Base-by-base conservation (phyloP, 1,140 invertebrate genomes). In the Campoletis sonorensis region DNA sequence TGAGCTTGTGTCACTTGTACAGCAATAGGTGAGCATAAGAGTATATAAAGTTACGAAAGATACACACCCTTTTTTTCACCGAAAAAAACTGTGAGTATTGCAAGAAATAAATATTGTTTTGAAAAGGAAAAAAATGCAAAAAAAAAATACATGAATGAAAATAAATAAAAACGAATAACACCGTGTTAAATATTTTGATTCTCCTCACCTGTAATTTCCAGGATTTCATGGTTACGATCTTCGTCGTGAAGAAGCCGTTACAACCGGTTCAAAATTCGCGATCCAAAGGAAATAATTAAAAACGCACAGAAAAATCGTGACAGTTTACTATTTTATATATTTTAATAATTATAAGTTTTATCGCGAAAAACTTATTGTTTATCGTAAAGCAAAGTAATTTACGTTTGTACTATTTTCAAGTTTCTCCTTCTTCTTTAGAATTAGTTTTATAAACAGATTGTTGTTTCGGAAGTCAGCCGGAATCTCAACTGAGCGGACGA, bases 401-500 rank as follows among this genome's bases (percentile, higher is more conserved):
- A 54, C 16, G 51, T n/a, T 54, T n/a, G 16, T 54, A 21, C 61
- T 27, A 64, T 23, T 18, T 30, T 67, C 1, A 27, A 67, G 13
- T 33, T 33, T 33, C 13, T 5, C 4, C 18, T 33, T 5, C 4
- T 30, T 33, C 30, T 33, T 33, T 70, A 18, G 16, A 3, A n/a
- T 70, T 33, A 15, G 4, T n/a, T 18, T 75, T 58, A 23, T 37
- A 16, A n/a, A 54, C 18, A 70, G 49, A 79, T 33, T 30, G 67
- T 72, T 40, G 21, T 26, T 79, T 79, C 51, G n/a, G 61, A 54
- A 26, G 45, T 27, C 67, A 23, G 45, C 23, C 78, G 71, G 49
- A 83, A 73, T 80, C 64, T 18, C 72, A 81, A 86, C 85, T 86
- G 84, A 83, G 72, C 67, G 79, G 45, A 64, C 75, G 80, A 85